A percentile compares a stretch with the other conserved stretches of the same genome.
Conservation (phyloP, 2,113 vertebrate genomes). For the Paedocypris sp. region DNA sequence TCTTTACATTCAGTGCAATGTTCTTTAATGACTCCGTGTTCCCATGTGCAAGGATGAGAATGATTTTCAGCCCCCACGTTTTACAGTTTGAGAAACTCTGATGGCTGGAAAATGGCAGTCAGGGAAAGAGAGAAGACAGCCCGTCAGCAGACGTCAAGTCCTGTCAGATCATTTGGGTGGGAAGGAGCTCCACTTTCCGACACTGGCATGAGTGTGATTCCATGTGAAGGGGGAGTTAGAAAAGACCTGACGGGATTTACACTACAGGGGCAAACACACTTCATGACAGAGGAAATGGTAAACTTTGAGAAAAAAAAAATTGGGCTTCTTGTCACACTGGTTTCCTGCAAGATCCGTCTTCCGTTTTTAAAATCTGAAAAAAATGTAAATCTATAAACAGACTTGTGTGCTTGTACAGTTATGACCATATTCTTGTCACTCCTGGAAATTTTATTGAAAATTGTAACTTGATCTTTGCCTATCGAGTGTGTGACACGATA, state of each 20-base stretch:
- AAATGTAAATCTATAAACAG: too few relatives aligned
- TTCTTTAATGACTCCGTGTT: background rate
- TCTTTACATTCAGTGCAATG: too few relatives aligned
- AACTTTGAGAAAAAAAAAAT: background rate
- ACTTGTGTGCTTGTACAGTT: too few relatives aligned
- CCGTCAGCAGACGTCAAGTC: background rate
- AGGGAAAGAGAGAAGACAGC: background rate
- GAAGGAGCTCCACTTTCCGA: background rate
- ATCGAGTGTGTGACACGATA: too few relatives aligned
- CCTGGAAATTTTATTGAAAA: too few relatives aligned
- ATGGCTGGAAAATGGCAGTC: background rate
- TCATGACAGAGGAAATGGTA: background rate
- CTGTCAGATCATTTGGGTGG: background rate
- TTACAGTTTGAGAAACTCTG: background rate
- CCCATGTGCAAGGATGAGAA: conserved; percentile 8
- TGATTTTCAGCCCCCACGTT: conserved; percentile 6
- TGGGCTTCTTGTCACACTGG: background rate
- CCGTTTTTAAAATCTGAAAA: too few relatives aligned
- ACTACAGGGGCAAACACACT: background rate
- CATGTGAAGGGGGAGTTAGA: background rate
- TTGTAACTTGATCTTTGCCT: too few relatives aligned
- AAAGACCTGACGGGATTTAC: background rate
- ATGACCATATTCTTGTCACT: too few relatives aligned
- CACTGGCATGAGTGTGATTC: background rate
- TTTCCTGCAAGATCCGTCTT: too few relatives aligned